Evolutionary conservation across 2,888 invertebrate genomes (phyloP), one percentile per base, ranked within the genome.

Genomic region (Rapana venosa): DNA sequence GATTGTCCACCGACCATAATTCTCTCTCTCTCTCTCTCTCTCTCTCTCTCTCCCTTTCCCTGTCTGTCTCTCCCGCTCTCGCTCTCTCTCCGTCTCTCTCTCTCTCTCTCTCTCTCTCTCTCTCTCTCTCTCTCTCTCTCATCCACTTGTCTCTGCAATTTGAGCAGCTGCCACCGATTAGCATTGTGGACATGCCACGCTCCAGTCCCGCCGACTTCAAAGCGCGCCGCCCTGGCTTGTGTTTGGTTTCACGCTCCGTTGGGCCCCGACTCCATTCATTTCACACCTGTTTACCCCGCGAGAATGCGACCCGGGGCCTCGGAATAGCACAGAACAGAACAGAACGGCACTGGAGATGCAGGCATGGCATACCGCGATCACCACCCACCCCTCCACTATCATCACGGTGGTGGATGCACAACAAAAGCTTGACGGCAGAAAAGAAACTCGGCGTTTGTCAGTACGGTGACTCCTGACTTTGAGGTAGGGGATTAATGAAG

Each of bases 111-210:
- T 56, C 83, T 83, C 83, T 83, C 17, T 2, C 47, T 26, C n/a
- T 4, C 36, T 36, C 35, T 81, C n/a, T 81, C 6, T 35, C 0
- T 35, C 5, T 81, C 35, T 81, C n/a, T 35, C n/a, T 81, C 35
- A n/a, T n/a, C n/a, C n/a, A n/a, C 35, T 22, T 35, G 8, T 81
- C 35, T 35, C 8, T 81, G 15, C 32, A 20, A 35, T 22, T 35
- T 26, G 36, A 8, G 36, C 36, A 5, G 47, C 83, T 32, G 36
- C 47, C 83, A 20, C 47, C 85, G 85, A 30, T 85, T 56, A 56
- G 85, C 85, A 58, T 85, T 85, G 30, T 85, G 85, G 58, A 58
- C 85, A 85, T 85, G 85, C 58, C 85, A 58, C 85, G 85, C 56
- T 58, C 85, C 26, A 85, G 58, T 85, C 58, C 47, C 85, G 17